Conservation (phyloP, 2,888 invertebrate species). For the Oxyscelio sp. region DNA sequence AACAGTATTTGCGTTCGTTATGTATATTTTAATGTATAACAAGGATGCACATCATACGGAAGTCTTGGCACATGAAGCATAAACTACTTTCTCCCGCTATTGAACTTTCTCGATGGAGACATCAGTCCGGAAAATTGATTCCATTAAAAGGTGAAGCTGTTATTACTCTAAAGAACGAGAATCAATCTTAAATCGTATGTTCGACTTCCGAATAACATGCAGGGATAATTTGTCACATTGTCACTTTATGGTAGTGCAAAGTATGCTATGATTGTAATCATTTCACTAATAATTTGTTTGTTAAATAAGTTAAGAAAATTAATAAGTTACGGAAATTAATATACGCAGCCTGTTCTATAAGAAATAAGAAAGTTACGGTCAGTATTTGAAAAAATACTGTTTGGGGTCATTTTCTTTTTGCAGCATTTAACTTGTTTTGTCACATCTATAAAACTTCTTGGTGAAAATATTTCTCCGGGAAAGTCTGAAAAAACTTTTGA, state of each 20-base stretch:
- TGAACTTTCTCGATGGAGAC: conserved; percentile 75
- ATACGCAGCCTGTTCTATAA: too few relatives aligned
- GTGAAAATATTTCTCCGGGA: too few relatives aligned
- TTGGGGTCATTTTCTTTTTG: too few relatives aligned
- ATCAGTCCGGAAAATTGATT: conserved; percentile 73
- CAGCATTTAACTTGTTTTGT: too few relatives aligned
- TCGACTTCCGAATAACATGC: conserved; percentile 48
- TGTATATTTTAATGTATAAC: conserved; percentile 40
- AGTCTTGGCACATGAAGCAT: conserved; percentile 78
- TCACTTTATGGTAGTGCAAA: conserved; percentile 27
- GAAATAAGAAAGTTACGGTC: too few relatives aligned
- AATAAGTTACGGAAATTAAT: too few relatives aligned
- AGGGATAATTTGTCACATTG: conserved; percentile 62
- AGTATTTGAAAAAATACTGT: too few relatives aligned
- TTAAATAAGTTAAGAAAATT: too few relatives aligned
- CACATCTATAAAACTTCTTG: too few relatives aligned
- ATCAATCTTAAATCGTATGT: conserved; percentile 65
- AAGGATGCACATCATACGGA: conserved; percentile 60
- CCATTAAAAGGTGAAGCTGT: conserved; percentile 76
- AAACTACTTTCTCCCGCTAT: conserved; percentile 79
- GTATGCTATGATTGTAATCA: too few relatives aligned
- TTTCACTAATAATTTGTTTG: too few relatives aligned
- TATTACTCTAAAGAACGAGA: conserved; percentile 70
- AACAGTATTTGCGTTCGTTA: conserved; percentile 39
- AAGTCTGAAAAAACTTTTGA: too few relatives aligned